Evolutionary conservation across 2,888 invertebrate species (phyloP).

Genomic region (Agrotis puta): DNA sequence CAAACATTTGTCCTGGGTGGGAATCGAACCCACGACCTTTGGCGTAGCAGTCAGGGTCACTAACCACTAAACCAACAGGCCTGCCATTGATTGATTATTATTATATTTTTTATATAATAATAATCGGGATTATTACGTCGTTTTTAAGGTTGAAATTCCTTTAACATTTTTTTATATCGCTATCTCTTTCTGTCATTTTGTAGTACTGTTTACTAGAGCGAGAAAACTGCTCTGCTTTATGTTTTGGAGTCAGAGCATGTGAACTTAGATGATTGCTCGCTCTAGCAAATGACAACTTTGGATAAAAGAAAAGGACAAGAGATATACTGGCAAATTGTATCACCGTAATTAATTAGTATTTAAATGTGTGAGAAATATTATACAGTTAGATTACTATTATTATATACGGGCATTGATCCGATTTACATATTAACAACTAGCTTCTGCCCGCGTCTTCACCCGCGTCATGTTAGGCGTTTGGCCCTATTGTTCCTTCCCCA

Average conservation of each 20-base stretch:
- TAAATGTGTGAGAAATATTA: not conserved
- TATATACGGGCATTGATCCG: not conserved
- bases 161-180: not conserved
- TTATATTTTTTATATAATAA: slow-evolving; percentile 1
- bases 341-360: not conserved
- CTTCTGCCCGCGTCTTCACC: too few species aligned
- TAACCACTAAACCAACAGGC: too few species aligned
- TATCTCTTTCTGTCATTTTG: not conserved
- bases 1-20: too few species aligned
- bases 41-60: too few species aligned
- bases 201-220: not conserved
- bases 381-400: not conserved
- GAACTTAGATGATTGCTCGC: not conserved
- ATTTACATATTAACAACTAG: slow-evolving; percentile 1
- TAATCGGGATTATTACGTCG: slow-evolving; percentile 53
- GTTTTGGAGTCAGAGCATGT: too few species aligned
- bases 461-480: too few species aligned
- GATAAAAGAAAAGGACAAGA: not conserved
- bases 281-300: not conserved
- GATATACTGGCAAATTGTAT: not conserved
- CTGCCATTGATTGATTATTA: too few species aligned
- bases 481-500: too few species aligned
- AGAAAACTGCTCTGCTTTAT: not conserved
- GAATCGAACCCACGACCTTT: too few species aligned
- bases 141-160: not conserved